phyloP scores from a whole-genome alignment of 35 echinoderm and acorn worm genomes.

The Patiria miniata region DNA sequence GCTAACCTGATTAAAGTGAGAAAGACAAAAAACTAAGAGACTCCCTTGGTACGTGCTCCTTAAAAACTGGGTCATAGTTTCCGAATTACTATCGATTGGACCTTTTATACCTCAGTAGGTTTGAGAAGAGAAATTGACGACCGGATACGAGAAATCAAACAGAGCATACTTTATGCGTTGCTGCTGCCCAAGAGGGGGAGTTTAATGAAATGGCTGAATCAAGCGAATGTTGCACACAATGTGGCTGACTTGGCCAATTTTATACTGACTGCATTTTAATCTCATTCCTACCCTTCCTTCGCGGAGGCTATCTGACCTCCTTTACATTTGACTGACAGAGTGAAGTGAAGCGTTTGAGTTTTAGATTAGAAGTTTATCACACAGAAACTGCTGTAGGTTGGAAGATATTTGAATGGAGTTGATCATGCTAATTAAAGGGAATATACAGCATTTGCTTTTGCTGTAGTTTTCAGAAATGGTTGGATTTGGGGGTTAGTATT shows the following conservation, averaged over 20 bases:
- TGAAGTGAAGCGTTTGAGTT: neutral
- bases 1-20: no score
- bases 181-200: neutral
- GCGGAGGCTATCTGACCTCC: neutral
- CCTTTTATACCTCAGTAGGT: neutral
- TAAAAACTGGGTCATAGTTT: neutral
- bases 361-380: no score
- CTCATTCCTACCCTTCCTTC: neutral
- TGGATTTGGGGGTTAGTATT: no score
- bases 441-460: no score
- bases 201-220: slow-evolving; percentile 14
- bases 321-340: neutral
- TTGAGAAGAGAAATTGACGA: slow-evolving; percentile 8
- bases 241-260: slow-evolving; percentile 24
- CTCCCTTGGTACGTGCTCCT: no score
- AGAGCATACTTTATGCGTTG: neutral
- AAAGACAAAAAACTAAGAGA: no score
- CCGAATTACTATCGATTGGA: neutral
- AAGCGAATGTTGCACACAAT: slow-evolving; percentile 7
- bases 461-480: no score
- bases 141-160: slow-evolving; percentile 1
- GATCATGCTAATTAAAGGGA: no score
- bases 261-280: slow-evolving; percentile 10
- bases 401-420: no score
- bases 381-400: no score